These are phyloP conservation scores for Eptesicus fuscus DNA, from an alignment of 2,113 vertebrate genomes.

Conservation along the genomic window DNA sequence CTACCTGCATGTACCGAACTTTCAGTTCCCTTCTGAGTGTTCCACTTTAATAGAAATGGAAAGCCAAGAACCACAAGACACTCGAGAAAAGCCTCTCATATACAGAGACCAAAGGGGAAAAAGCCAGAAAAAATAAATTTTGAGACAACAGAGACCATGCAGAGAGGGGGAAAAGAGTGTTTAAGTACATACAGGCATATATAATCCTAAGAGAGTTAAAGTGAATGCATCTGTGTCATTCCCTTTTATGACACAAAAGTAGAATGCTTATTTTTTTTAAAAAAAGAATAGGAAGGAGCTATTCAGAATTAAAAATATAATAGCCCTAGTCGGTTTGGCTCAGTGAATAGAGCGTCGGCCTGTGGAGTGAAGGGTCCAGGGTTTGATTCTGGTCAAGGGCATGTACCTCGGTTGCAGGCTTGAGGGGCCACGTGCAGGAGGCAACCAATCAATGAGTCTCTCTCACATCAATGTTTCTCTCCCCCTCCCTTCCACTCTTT, in stretches of 20 bases:
- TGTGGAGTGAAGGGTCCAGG: background rate
- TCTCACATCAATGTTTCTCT: background rate
- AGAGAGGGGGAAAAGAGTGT: background rate
- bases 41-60: background rate
- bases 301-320: background rate
- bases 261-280: background rate
- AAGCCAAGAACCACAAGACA: background rate
- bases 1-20: background rate
- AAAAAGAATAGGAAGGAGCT: background rate
- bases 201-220: background rate
- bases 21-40: background rate
- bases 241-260: background rate
- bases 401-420: too few relatives aligned
- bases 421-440: too few relatives aligned
- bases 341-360: background rate
- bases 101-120: background rate
- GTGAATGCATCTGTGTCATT: background rate
- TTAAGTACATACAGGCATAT: background rate
- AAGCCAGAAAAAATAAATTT: background rate
- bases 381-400: background rate
- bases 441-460: too few relatives aligned
- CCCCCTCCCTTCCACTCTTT: background rate
- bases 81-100: background rate
- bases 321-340: background rate
- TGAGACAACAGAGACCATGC: background rate